Evolutionary conservation across 2,888 invertebrate species (phyloP).

Genomic region (Merodon equestris): DNA sequence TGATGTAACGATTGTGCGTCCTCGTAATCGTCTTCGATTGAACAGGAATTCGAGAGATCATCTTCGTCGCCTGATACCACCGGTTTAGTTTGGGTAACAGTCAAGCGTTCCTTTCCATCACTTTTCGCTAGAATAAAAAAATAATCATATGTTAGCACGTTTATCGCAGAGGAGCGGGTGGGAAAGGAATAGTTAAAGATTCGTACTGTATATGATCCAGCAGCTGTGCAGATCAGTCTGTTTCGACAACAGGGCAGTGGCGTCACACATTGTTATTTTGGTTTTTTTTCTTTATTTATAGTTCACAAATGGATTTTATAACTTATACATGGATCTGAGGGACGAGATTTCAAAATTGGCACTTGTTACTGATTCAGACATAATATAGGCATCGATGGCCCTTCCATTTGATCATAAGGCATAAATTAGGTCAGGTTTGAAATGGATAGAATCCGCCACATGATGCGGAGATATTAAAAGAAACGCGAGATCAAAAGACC

Average conservation of each 20-base stretch:
- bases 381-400: no score
- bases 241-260: slow-evolving; percentile 83
- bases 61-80: slow-evolving; percentile 72
- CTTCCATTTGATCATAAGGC: no score
- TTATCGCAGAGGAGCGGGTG: no score
- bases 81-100: slow-evolving; percentile 77
- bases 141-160: no score
- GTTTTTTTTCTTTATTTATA: neutral
- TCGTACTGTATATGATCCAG: slow-evolving; percentile 87
- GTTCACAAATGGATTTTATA: no score
- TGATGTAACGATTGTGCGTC: slow-evolving; percentile 82
- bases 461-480: no score
- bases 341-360: no score
- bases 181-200: slow-evolving; percentile 1
- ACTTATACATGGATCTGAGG: no score
- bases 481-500: no score
- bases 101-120: slow-evolving; percentile 77
- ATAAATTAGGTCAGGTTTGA: no score
- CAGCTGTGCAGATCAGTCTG: slow-evolving; percentile 85
- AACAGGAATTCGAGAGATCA: slow-evolving; percentile 54
- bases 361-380: no score
- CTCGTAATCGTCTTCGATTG: slow-evolving; percentile 70
- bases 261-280: slow-evolving; percentile 81
- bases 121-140: slow-evolving; percentile 78
- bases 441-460: no score